Evolutionary conservation across 2,888 invertebrate genomes (phyloP).

Genomic region (Neoitamus cyanurus): DNA sequence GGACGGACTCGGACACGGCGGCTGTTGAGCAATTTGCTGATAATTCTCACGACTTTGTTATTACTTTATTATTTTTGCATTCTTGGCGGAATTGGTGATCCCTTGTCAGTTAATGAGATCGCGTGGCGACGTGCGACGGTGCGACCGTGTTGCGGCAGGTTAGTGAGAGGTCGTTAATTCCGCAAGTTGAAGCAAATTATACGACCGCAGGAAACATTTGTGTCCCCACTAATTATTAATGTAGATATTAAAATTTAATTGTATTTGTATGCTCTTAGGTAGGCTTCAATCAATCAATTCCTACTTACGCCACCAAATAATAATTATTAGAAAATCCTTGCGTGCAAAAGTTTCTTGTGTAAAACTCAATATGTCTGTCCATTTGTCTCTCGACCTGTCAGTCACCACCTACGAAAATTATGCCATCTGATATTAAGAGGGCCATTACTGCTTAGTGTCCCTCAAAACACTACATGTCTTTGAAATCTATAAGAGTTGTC

Average conservation of each 20-base stretch:
- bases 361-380: too few relatives aligned
- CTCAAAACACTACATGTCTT: too few relatives aligned
- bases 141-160: background rate
- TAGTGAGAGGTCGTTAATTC: background rate
- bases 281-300: too few relatives aligned
- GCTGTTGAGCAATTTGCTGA: conserved; percentile 15
- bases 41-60: conserved; percentile 28
- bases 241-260: background rate
- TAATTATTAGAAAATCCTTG: too few relatives aligned
- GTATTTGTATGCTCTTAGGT: background rate
- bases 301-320: too few relatives aligned
- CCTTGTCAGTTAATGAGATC: conserved; percentile 17
- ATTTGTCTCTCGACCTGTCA: too few relatives aligned
- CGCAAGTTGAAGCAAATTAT: background rate
- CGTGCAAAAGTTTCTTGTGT: too few relatives aligned
- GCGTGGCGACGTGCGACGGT: background rate
- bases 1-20: background rate
- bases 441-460: too few relatives aligned
- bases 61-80: conserved; percentile 1
- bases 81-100: background rate
- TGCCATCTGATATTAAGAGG: too few relatives aligned
- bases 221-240: background rate
- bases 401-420: too few relatives aligned
- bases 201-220: background rate
- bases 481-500: too few relatives aligned